These are phyloP conservation scores for Drosophila bocqueti DNA, from an alignment of 1,140 invertebrate genomes.

Conservation along the genomic window DNA sequence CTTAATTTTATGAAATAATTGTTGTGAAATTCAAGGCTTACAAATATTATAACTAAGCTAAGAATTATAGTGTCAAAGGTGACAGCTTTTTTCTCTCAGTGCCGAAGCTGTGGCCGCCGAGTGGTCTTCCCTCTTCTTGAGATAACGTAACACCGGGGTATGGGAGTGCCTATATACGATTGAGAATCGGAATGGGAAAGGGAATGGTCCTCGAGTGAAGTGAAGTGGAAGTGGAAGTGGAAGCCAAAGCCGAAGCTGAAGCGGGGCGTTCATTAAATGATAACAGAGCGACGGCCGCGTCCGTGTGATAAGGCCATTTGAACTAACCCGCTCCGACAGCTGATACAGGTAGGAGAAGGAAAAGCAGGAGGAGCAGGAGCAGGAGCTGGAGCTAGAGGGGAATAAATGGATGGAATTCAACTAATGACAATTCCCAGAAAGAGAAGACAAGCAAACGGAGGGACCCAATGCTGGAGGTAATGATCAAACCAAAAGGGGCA, in stretches of 20 bases:
- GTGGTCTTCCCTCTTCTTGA: slow-evolving; percentile 35
- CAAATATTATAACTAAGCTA: too few relatives aligned
- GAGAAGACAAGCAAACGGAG: not conserved
- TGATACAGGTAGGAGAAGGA: slow-evolving; percentile 11
- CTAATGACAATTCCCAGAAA: slow-evolving; percentile 18
- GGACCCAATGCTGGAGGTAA: slow-evolving; percentile 2
- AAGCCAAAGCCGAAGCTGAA: slow-evolving; percentile 3
- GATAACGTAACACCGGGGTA: slow-evolving; percentile 18
- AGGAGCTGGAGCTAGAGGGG: not conserved
- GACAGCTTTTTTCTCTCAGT: slow-evolving; percentile 2
- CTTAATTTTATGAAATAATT: too few relatives aligned
- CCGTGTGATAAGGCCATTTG: slow-evolving; percentile 60
- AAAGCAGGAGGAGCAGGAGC: too few relatives aligned
- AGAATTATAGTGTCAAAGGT: not conserved
- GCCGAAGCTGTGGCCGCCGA: slow-evolving; percentile 3
- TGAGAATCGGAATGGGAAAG: slow-evolving; percentile 8
- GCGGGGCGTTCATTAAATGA: slow-evolving; percentile 77
- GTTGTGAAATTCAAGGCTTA: too few relatives aligned
- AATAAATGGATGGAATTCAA: not conserved
- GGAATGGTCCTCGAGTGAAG: not conserved
- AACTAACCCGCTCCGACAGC: slow-evolving; percentile 26
- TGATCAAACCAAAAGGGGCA: slow-evolving; percentile 13
- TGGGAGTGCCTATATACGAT: slow-evolving; percentile 2
- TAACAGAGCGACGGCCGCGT: slow-evolving; percentile 53
- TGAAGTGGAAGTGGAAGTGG: slow-evolving; percentile 16